These are phyloP conservation scores for Nerophis lumbriciformis DNA, from an alignment of 2,113 vertebrate genomes.

Conservation along the genomic window DNA sequence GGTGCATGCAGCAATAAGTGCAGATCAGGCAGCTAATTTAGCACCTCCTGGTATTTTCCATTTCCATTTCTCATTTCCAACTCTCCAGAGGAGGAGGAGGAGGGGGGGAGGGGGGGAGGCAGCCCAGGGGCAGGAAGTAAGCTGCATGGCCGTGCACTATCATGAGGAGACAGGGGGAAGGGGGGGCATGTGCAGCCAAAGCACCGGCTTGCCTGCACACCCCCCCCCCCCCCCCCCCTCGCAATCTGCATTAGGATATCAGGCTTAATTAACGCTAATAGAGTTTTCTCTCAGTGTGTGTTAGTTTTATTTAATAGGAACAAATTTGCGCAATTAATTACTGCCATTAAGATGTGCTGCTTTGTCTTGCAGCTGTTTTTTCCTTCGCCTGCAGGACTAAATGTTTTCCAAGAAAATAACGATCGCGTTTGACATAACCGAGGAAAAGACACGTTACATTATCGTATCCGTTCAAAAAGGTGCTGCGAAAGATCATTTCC, in stretches of 20 bases:
- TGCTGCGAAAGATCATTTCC: not conserved
- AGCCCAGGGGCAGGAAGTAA: conserved; percentile 94
- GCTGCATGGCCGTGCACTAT: conserved; percentile 77
- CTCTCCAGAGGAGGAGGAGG: conserved; percentile 81
- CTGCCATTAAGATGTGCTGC: conserved; percentile 91
- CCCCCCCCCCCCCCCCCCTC: conserved; percentile 69
- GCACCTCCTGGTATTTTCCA: conserved; percentile 99
- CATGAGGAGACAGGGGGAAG: conserved; percentile 57
- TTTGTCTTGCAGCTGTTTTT: conserved; percentile 62
- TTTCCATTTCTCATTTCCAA: conserved; percentile 99
- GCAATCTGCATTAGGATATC: conserved; percentile 99
- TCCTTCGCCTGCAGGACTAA: too few species aligned
- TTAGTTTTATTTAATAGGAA: conserved; percentile 99
- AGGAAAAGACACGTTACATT: not conserved
- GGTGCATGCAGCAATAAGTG: conserved; percentile 99
- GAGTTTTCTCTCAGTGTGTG: conserved; percentile 98
- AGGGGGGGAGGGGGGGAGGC: conserved; percentile 79
- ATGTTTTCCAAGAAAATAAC: too few species aligned
- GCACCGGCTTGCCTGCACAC: conserved; percentile 92
- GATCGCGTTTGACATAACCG: not conserved
- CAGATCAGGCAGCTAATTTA: conserved; percentile 99
- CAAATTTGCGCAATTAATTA: conserved; percentile 99
- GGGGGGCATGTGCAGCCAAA: conserved; percentile 23
- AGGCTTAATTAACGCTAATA: conserved; percentile 99
- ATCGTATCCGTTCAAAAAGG: not conserved